phyloP scores from a whole-genome alignment of 2,888 invertebrate genomes.

The Elegia similella region DNA sequence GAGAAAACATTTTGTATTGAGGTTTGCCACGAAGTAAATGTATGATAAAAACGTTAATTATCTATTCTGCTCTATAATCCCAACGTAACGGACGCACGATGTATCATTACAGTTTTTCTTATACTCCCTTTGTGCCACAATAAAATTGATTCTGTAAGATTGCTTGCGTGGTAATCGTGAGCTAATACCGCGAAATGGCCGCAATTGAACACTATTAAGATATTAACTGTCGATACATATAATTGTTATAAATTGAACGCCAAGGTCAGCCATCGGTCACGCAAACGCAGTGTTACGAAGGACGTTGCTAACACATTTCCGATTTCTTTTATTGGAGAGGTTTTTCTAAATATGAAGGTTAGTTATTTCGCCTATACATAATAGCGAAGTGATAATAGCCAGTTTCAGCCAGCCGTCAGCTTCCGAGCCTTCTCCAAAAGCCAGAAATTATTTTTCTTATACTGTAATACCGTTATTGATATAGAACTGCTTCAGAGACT shows the following conservation, averaged over 20 bases:
- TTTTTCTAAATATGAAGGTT: background rate
- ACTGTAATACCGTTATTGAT: background rate
- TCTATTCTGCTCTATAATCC: too few relatives aligned
- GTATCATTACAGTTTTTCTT: background rate
- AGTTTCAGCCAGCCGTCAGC: background rate
- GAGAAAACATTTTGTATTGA: too few relatives aligned
- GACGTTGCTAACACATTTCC: background rate
- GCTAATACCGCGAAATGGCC: background rate
- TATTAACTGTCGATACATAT: conserved; percentile 6
- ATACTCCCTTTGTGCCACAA: background rate
- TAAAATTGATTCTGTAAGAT: background rate
- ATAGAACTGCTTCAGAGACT: background rate
- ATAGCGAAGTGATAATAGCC: too few relatives aligned
- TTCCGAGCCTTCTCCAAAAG: background rate
- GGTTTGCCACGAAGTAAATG: too few relatives aligned
- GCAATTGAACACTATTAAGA: background rate
- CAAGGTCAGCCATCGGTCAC: conserved; percentile 9
- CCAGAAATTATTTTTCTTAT: background rate
- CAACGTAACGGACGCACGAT: background rate
- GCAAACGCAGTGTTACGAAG: conserved; percentile 1
- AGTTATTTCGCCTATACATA: background rate
- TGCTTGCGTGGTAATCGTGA: background rate
- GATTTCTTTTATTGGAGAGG: background rate
- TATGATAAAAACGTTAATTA: too few relatives aligned
- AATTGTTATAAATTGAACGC: conserved; percentile 7